phyloP scores from a whole-genome alignment of 2,113 vertebrate species.

The Bufo bufo region DNA sequence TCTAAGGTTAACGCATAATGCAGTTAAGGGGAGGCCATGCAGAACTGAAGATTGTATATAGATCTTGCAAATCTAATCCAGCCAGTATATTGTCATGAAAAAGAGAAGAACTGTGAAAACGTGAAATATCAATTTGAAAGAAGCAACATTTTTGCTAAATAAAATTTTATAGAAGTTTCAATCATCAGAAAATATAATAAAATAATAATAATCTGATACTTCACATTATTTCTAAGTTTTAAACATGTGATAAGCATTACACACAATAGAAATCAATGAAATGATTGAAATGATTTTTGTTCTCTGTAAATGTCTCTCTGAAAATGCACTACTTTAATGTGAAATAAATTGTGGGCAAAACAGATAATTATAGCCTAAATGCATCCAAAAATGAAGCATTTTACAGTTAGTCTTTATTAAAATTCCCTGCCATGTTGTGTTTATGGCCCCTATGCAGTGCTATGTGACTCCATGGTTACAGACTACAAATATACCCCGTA shows the following conservation, averaged over 20 bases:
- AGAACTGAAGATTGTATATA: constrained; percentile 30
- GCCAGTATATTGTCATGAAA: neutral
- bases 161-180: neutral
- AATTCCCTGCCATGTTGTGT: neutral
- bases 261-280: neutral
- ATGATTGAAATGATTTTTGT: neutral
- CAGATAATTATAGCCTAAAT: neutral
- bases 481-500: too few species aligned
- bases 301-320: neutral
- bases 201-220: neutral
- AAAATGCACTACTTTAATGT: neutral
- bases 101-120: constrained; percentile 3
- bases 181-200: neutral
- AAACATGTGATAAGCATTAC: neutral
- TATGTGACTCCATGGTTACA: neutral
- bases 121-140: neutral
- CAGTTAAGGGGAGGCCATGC: constrained; percentile 10
- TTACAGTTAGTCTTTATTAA: neutral
- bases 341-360: neutral
- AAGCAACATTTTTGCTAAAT: neutral
- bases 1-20: constrained; percentile 24
- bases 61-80: neutral
- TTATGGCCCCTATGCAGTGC: neutral
- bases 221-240: neutral
- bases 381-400: neutral